Evolutionary conservation across 2,797 vertebrate genomes (phyloP).

Genomic region (Acestrorhynchus altus): DNA sequence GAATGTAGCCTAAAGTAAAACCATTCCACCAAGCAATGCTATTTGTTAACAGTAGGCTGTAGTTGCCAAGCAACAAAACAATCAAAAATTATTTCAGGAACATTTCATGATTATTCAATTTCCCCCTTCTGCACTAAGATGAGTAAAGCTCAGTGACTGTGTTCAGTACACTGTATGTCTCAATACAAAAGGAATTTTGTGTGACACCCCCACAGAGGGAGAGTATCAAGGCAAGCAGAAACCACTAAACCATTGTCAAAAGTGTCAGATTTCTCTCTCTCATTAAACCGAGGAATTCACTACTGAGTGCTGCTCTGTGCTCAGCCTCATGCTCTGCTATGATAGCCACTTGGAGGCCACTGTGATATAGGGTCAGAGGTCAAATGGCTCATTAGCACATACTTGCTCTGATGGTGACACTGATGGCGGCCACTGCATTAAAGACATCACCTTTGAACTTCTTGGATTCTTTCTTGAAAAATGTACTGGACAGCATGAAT

Average conservation of each 20-base stretch:
- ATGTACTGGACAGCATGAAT: not conserved
- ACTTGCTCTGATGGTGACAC: slow-evolving; percentile 63
- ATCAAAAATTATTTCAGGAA: no score
- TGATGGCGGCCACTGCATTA: slow-evolving; percentile 57
- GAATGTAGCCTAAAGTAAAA: not conserved
- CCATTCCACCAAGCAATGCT: not conserved
- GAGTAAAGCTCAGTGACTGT: no score
- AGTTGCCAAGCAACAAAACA: no score
- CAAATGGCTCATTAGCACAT: slow-evolving; percentile 67
- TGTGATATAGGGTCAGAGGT: slow-evolving; percentile 63
- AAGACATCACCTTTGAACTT: slow-evolving; percentile 22
- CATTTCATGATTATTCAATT: not conserved
- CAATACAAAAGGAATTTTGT: not conserved
- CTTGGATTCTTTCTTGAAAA: not conserved
- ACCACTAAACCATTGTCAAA: slow-evolving; percentile 17
- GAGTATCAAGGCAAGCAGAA: slow-evolving; percentile 3
- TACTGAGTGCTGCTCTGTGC: slow-evolving; percentile 21
- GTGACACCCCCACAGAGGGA: slow-evolving; percentile 2
- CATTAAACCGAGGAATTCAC: not conserved
- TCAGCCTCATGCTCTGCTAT: slow-evolving; percentile 50
- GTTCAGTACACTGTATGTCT: not conserved
- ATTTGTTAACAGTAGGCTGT: not conserved
- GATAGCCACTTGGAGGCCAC: slow-evolving; percentile 41
- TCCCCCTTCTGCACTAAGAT: not conserved
- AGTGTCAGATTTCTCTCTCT: not conserved